Percentiles rank a stretch among this genome's conserved stretches.
phyloP scores from a whole-genome alignment of 2,113 vertebrate genomes.

The Oreotrochilus melanogaster region DNA sequence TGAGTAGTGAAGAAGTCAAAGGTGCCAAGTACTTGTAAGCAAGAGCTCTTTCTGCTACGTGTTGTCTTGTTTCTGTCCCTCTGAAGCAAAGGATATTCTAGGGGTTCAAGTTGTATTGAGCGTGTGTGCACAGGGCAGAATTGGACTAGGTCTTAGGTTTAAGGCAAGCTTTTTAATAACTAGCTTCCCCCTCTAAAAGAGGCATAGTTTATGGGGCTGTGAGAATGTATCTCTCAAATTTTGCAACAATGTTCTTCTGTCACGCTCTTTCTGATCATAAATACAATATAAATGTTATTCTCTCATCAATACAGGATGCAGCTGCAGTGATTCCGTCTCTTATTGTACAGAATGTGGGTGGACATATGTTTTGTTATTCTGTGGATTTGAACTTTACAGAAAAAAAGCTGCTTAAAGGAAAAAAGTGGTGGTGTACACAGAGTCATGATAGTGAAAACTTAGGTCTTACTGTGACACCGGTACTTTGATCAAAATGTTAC shows the following conservation, averaged over 20 bases:
- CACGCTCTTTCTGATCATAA: not conserved
- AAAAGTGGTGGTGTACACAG: not conserved
- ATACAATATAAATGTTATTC: not conserved
- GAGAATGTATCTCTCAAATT: not conserved
- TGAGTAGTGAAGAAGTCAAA: not conserved
- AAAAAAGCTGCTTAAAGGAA: not conserved
- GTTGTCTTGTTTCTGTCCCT: not conserved
- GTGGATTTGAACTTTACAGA: not conserved
- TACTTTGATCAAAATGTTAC: not conserved
- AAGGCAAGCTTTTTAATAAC: not conserved
- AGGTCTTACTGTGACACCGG: not conserved
- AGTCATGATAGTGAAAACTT: not conserved
- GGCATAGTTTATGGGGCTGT: not conserved
- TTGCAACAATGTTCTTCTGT: accelerated
- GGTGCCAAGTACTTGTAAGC: not conserved
- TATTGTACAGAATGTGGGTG: not conserved
- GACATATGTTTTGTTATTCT: not conserved
- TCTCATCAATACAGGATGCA: not conserved
- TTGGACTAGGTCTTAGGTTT: not conserved
- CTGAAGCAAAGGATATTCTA: not conserved
- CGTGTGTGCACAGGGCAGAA: accelerated
- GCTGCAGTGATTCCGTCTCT: not conserved
- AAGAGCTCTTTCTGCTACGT: not conserved
- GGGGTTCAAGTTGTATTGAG: not conserved
- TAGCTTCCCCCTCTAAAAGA: not conserved